phyloP scores from a whole-genome alignment of 1,140 invertebrate species.

The Meloidogyne chitwoodi region DNA sequence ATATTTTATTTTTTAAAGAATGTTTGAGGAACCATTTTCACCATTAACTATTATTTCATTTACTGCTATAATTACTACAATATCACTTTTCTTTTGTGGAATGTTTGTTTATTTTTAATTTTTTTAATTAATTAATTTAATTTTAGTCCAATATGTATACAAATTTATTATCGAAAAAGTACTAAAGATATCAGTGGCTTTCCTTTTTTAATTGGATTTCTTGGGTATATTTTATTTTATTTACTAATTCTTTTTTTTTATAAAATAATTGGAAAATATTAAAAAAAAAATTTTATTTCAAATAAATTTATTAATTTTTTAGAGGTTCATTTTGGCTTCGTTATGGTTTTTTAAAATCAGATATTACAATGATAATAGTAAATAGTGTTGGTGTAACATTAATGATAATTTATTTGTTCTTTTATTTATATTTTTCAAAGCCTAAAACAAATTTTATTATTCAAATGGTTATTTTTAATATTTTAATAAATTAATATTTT shows the following conservation, averaged over 20 bases:
- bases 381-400: slow-evolving; percentile 50
- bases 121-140: background rate
- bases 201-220: slow-evolving; percentile 54
- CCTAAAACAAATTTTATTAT: slow-evolving; percentile 25
- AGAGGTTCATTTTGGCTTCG: slow-evolving; percentile 56
- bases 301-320: slow-evolving; percentile 12
- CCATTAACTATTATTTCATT: slow-evolving; percentile 52
- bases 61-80: slow-evolving; percentile 54
- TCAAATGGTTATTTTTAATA: slow-evolving; percentile 14
- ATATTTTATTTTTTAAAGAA: too few relatives aligned
- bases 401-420: slow-evolving; percentile 47
- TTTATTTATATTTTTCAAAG: slow-evolving; percentile 46
- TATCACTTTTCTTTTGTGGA: slow-evolving; percentile 57
- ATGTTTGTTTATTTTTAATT: slow-evolving; percentile 39
- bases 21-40: slow-evolving; percentile 32
- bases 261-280: too few relatives aligned
- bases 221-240: slow-evolving; percentile 47
- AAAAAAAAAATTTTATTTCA: too few relatives aligned
- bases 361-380: slow-evolving; percentile 54
- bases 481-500: slow-evolving; percentile 26
- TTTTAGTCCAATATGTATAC: slow-evolving; percentile 55
- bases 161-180: slow-evolving; percentile 47
- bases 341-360: slow-evolving; percentile 53
- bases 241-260: background rate
- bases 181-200: slow-evolving; percentile 55